Conservation (phyloP, 2,113 vertebrate genomes). For the Illadopsis cleaveri region DNA sequence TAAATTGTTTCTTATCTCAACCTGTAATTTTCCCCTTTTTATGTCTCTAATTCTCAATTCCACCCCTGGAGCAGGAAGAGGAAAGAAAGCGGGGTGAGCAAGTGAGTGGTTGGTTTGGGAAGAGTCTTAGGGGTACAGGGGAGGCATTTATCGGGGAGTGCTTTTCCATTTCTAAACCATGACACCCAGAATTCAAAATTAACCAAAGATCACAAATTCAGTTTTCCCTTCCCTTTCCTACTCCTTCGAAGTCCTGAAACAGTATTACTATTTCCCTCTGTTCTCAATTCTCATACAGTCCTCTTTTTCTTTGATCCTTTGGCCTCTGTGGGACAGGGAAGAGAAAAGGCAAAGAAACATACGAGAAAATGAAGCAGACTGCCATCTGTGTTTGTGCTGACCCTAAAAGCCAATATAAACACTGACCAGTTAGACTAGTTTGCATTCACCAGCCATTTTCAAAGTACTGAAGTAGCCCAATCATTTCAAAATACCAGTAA, state of each 20-base stretch:
- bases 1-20: not conserved
- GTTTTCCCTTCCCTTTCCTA: not conserved
- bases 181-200: not conserved
- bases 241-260: not conserved
- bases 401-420: not conserved
- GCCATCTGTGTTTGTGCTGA: not conserved
- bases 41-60: not conserved
- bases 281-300: not conserved
- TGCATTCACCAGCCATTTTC: not conserved
- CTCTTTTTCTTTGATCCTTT: not conserved
- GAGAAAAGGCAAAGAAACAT: not conserved
- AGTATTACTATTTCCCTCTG: not conserved
- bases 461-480: not conserved
- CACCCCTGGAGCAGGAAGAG: not conserved
- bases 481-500: not conserved
- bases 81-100: not conserved
- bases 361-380: not conserved
- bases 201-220: not conserved
- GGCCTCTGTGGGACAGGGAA: not conserved
- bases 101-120: not conserved
- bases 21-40: not conserved
- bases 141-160: not conserved
- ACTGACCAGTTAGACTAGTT: not conserved
- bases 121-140: not conserved
- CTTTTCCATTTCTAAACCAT: not conserved